Conservation (phyloP, 2,888 invertebrate genomes). For the Iselma pallidipennis region DNA sequence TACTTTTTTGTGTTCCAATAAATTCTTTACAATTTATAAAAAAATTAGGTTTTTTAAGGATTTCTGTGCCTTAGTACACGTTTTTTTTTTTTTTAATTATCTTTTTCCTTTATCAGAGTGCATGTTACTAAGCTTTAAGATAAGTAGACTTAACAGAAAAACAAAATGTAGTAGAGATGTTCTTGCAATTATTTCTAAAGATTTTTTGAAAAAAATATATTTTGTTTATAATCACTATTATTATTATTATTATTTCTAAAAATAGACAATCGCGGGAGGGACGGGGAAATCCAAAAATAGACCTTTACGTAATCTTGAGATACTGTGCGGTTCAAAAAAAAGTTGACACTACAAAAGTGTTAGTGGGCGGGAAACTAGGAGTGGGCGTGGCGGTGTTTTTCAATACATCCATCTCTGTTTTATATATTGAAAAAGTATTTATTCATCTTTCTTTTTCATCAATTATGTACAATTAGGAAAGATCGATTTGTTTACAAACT, state of each 20-base stretch:
- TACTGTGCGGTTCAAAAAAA: too few species aligned
- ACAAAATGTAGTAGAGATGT: too few species aligned
- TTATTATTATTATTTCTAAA: too few species aligned
- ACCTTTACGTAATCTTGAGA: too few species aligned
- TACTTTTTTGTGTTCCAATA: conserved; percentile 36
- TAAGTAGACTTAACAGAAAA: background rate
- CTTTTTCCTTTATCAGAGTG: conserved; percentile 7
- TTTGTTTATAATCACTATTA: background rate
- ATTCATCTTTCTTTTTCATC: background rate
- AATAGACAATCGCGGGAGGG: too few species aligned
- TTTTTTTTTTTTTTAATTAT: background rate
- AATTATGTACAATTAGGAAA: background rate
- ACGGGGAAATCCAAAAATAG: too few species aligned
- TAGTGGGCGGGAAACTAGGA: too few species aligned
- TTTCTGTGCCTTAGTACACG: conserved; percentile 36
- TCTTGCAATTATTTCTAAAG: background rate
- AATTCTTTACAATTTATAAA: conserved; percentile 34
- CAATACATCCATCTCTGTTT: background rate
- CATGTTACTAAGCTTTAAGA: conserved; percentile 19
- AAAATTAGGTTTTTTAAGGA: conserved; percentile 14
- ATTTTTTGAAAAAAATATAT: conserved; percentile 13
- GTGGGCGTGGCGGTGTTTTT: too few species aligned
- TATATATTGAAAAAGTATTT: background rate
- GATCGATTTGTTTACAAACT: background rate
- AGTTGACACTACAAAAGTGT: too few species aligned